Evolutionary conservation across 2,888 invertebrate species (phyloP).

Genomic region (Pinctada fucata): DNA sequence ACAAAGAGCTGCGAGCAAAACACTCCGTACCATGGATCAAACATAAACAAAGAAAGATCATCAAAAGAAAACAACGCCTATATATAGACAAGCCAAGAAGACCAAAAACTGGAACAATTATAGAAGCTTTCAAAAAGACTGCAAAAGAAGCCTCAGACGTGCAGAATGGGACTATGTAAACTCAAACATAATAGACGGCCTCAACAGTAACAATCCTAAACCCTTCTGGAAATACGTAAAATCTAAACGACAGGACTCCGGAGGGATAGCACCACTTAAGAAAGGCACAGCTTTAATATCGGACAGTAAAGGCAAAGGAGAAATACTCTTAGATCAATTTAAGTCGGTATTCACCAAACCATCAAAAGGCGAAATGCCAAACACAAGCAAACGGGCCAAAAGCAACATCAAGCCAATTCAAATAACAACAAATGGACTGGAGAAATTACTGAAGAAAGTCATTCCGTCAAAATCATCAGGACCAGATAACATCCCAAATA

Average conservation of each 20-base stretch:
- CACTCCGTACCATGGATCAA: slow-evolving; percentile 17
- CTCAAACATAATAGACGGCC: slow-evolving; percentile 41
- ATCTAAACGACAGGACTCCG: slow-evolving; percentile 32
- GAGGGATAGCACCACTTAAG: too few species aligned
- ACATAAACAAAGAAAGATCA: slow-evolving; percentile 15
- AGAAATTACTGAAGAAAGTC: too few species aligned
- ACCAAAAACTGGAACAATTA: too few species aligned
- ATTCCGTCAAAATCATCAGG: too few species aligned
- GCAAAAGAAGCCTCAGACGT: slow-evolving; percentile 15
- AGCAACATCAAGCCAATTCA: too few species aligned
- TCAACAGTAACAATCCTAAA: slow-evolving; percentile 43
- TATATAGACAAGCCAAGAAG: slow-evolving; percentile 44
- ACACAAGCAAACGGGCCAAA: too few species aligned
- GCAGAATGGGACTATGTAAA: slow-evolving; percentile 38
- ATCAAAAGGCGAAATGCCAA: too few species aligned
- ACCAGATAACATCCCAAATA: too few species aligned
- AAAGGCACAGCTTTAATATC: slow-evolving; percentile 30
- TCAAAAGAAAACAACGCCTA: slow-evolving; percentile 13
- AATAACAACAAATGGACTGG: too few species aligned
- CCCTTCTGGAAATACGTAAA: slow-evolving; percentile 35
- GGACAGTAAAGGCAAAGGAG: slow-evolving; percentile 40
- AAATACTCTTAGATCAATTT: slow-evolving; percentile 37
- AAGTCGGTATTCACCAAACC: too few species aligned
- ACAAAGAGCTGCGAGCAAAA: slow-evolving; percentile 25
- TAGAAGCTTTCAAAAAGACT: too few species aligned